A percentile compares a stretch with the other conserved stretches of the same genome.
Evolutionary conservation across 1,140 invertebrate genomes (phyloP).

Genomic region (Colletes gigas): DNA sequence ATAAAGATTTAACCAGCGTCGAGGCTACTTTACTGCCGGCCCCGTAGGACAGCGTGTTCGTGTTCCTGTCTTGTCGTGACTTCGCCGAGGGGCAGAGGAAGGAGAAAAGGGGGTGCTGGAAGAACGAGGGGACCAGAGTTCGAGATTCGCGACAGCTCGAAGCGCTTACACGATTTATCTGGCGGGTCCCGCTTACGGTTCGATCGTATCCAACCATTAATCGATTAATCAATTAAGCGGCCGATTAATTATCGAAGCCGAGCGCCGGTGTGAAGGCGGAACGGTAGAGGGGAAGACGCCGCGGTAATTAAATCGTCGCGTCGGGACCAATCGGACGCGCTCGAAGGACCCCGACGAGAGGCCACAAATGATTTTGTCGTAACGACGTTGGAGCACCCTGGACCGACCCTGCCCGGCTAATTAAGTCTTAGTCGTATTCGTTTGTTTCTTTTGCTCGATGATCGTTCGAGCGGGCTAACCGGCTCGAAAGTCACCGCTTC

Average conservation of each 20-base stretch:
- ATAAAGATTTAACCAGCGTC: constrained; percentile 33
- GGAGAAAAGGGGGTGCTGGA: no score
- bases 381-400: constrained; percentile 61
- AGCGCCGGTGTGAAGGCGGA: constrained; percentile 36
- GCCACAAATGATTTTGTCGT: constrained; percentile 73
- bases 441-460: constrained; percentile 47
- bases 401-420: constrained; percentile 57
- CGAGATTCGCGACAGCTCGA: constrained; percentile 45
- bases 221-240: constrained; percentile 73
- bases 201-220: constrained; percentile 60
- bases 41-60: constrained; percentile 28
- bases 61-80: constrained; percentile 53
- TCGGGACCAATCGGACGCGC: constrained; percentile 67
- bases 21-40: constrained; percentile 16
- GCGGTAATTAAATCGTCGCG: constrained; percentile 74
- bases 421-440: constrained; percentile 66
- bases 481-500: constrained; percentile 52
- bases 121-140: neutral
- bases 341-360: constrained; percentile 60
- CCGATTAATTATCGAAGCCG: constrained; percentile 71
- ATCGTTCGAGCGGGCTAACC: constrained; percentile 40
- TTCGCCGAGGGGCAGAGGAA: neutral
- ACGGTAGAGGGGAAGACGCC: constrained; percentile 10
- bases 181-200: constrained; percentile 30
- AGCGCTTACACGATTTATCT: constrained; percentile 58